Base-by-base conservation (phyloP, 2,113 vertebrate species). In the Epinephelus fuscoguttatus region DNA sequence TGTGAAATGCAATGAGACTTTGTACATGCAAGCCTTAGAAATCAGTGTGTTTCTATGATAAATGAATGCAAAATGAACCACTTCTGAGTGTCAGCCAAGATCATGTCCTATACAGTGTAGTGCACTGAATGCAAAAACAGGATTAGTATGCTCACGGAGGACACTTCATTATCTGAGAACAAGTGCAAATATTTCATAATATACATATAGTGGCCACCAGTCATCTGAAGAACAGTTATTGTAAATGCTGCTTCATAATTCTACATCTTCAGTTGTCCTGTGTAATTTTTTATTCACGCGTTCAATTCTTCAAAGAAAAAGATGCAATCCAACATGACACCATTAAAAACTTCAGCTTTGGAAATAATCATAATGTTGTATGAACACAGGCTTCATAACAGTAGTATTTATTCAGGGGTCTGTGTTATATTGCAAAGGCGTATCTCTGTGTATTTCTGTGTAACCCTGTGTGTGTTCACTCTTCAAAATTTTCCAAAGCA, bases 241-340 rank as follows among this genome's bases (percentile, higher is more conserved):
- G 52, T 4, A 56, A 56, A n/a, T 25, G 49, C 33, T 53, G 9
- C 23, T 9, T 40, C 11, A 15, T 45, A 12, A 66, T 15, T 75
- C 59, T 42, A 49, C 12, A 6, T 45, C 1, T 52, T 53, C 42
- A 30, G 61, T 47, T 37, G 4, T 66, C 33, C 62, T 53, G 60
- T 71, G 77, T 61, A 17, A 68, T 75, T 25, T 30, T 59, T 63
- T 60, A 56, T 56, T 84, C 21, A 79, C 45, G 33, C 17, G 50
- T 72, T 84, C 45, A 55, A 23, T 17, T 56, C 17, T 37, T 56
- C n/a, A 55, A 70, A 63, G 25, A 40, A 75, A 52, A 53, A 9
- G 23, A 45, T 56, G 37, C 4, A 45, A 42, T 55, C n/a, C 27
- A 72, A 72, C 15, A 50, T 17, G 4, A 56, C 17, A 18, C 21